Evolutionary conservation across 2,888 invertebrate genomes (phyloP).

Genomic region (Auanema sp.): DNA sequence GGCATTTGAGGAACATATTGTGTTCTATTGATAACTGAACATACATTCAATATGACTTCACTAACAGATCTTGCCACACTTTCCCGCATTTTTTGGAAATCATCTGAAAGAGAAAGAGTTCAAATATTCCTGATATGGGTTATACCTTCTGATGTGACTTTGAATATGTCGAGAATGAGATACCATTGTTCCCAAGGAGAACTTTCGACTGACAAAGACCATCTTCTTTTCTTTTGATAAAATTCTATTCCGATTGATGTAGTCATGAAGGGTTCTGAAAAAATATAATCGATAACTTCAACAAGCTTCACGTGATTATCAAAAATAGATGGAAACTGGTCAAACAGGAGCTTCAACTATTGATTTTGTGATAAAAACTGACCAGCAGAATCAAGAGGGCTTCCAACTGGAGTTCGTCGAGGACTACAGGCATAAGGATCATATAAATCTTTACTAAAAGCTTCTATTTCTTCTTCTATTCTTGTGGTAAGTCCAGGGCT

Average conservation of each 20-base stretch:
- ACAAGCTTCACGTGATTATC: constrained; percentile 13
- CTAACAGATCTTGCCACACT: constrained; percentile 72
- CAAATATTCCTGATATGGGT: not conserved
- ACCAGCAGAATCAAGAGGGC: constrained; percentile 36
- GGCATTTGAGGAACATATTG: constrained; percentile 90
- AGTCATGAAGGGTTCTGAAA: constrained; percentile 41
- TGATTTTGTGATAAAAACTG: constrained; percentile 1
- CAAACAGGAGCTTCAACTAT: not conserved
- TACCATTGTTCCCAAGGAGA: constrained; percentile 99
- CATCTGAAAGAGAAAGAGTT: constrained; percentile 66
- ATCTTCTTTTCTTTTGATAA: constrained; percentile 65
- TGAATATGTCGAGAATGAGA: constrained; percentile 83
- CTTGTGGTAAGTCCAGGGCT: constrained; percentile 48
- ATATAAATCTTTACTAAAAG: constrained; percentile 43
- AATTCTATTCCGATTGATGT: constrained; percentile 55
- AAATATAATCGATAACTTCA: constrained; percentile 4
- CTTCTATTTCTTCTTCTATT: constrained; percentile 50
- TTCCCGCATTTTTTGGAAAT: constrained; percentile 83
- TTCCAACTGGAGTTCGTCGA: constrained; percentile 18
- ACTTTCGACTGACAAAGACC: constrained; percentile 87
- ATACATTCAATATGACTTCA: constrained; percentile 90
- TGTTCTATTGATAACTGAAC: constrained; percentile 90
- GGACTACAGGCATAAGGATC: constrained; percentile 25
- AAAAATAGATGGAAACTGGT: not conserved
- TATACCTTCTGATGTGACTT: constrained; percentile 70